Evolutionary conservation across 2,113 vertebrate species (phyloP).

Genomic region (Rhinoderma darwinii): DNA sequence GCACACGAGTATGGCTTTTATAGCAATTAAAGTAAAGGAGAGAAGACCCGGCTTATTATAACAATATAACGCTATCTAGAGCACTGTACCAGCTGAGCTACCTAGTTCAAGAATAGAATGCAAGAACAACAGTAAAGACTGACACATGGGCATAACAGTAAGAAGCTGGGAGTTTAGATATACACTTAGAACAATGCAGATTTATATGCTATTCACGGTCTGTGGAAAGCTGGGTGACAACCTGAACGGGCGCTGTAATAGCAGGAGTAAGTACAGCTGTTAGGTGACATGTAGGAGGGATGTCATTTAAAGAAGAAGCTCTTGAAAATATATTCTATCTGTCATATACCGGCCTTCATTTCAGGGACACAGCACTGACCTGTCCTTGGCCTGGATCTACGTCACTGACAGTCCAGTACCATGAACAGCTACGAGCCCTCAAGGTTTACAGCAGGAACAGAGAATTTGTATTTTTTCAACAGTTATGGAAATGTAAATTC

Average conservation of each 20-base stretch:
- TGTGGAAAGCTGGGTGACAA: neutral
- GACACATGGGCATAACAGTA: no score
- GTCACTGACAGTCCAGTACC: neutral
- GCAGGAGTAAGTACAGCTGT: neutral
- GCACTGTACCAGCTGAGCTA: no score
- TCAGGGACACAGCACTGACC: neutral
- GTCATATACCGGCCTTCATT: neutral
- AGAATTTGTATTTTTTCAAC: neutral
- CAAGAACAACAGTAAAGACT: neutral
- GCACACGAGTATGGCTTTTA: no score
- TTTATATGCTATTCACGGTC: no score
- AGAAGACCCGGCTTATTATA: no score
- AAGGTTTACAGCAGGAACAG: neutral
- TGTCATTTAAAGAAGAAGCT: no score
- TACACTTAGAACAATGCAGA: neutral
- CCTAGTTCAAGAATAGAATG: neutral
- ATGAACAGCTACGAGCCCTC: neutral
- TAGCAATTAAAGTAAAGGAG: no score
- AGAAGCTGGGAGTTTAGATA: neutral
- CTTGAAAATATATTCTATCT: no score
- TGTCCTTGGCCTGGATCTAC: neutral
- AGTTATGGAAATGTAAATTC: neutral
- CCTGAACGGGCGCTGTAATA: neutral
- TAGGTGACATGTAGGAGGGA: no score
- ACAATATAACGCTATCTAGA: no score